Percentiles rank a stretch among this genome's conserved stretches.
phyloP scores from a whole-genome alignment of 92 coral and sea anemone genomes.

The Isaurus tuberculatus region DNA sequence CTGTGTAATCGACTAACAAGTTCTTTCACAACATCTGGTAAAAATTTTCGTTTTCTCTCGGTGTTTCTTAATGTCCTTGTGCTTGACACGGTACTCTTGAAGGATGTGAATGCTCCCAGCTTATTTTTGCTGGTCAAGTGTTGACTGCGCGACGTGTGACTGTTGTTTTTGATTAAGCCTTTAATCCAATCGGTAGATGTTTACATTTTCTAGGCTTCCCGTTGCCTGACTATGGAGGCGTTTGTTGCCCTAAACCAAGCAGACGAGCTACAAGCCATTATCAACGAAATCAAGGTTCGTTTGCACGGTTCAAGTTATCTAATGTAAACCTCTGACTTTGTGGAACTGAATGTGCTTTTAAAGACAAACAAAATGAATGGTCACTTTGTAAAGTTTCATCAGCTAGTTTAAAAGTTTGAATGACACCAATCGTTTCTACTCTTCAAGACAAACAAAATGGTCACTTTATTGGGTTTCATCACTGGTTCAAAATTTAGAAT shows the following conservation, averaged over 20 bases:
- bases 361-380: neutral
- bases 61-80: neutral
- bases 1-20: neutral
- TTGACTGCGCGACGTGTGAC: neutral
- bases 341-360: no score
- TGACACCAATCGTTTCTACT: no score
- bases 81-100: neutral
- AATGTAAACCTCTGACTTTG: neutral
- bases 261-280: slow-evolving; percentile 83
- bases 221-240: slow-evolving; percentile 85
- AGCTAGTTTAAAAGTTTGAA: neutral
- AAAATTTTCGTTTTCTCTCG: neutral
- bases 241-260: slow-evolving; percentile 89
- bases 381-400: no score
- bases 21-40: neutral
- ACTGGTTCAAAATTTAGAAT: no score
- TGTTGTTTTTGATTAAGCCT: neutral
- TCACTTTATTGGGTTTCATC: no score
- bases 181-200: neutral
- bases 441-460: no score
- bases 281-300: slow-evolving; percentile 85
- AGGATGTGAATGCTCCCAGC: neutral
- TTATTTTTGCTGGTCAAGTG: neutral
- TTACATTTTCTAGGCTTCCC: slow-evolving; percentile 58
- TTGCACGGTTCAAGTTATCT: neutral